Conservation (phyloP, 1,140 invertebrate species). For the Euschistus heros region DNA sequence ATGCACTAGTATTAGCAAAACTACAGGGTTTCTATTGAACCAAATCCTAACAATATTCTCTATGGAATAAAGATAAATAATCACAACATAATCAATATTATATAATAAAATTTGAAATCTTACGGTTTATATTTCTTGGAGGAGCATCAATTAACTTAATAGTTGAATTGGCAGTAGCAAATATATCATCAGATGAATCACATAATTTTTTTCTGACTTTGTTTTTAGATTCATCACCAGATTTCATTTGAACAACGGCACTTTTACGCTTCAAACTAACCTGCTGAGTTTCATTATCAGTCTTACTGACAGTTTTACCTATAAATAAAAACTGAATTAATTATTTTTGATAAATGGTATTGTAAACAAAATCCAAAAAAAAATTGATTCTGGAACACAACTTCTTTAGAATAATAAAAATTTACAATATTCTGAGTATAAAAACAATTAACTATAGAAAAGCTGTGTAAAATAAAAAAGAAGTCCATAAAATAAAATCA, state of each 20-base stretch:
- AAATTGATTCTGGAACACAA: too few species aligned
- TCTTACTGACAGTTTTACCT: too few species aligned
- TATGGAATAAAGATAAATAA: background rate
- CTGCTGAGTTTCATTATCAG: too few species aligned
- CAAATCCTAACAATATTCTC: background rate
- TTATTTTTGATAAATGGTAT: too few species aligned
- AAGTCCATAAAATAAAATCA: too few species aligned
- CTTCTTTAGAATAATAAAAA: too few species aligned
- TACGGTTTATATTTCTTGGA: background rate
- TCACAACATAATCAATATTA: background rate
- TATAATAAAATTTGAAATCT: background rate
- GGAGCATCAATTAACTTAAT: background rate
- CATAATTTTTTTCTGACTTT: conserved; percentile 6
- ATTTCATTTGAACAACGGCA: background rate
- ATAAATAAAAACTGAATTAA: too few species aligned
- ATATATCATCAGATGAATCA: conserved; percentile 12
- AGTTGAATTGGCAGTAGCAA: background rate
- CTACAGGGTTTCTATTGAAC: background rate
- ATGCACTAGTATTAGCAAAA: background rate
- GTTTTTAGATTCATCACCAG: conserved; percentile 2
- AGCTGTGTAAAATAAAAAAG: too few species aligned
- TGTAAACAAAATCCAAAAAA: too few species aligned
- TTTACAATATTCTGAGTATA: too few species aligned
- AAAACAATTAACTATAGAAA: too few species aligned
- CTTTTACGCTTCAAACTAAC: background rate